These are phyloP conservation scores for Drosophila histrio DNA, from an alignment of 2,888 invertebrate genomes.

Conservation along the genomic window DNA sequence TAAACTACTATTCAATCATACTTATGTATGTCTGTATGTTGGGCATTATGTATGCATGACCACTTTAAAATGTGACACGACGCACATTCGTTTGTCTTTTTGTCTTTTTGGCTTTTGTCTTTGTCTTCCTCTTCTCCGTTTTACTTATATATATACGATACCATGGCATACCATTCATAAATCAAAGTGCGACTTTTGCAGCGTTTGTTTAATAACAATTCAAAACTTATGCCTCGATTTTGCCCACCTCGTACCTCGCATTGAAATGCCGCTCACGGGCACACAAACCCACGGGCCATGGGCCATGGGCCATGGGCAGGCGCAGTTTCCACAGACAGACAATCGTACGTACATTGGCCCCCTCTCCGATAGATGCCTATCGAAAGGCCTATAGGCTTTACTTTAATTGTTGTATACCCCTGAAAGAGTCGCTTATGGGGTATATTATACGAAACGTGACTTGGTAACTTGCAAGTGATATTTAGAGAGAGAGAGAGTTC, in stretches of 20 bases:
- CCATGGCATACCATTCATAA: slow-evolving; percentile 47
- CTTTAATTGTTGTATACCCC: slow-evolving; percentile 5
- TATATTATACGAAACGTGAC: too few species aligned
- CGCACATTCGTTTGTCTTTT: slow-evolving; percentile 10
- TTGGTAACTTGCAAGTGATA: too few species aligned
- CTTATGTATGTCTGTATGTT: slow-evolving; percentile 5
- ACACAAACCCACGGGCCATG: too few species aligned
- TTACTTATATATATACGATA: neutral
- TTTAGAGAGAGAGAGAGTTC: too few species aligned
- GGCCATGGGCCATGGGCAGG: slow-evolving; percentile 22
- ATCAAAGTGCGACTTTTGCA: slow-evolving; percentile 43
- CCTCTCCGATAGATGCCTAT: slow-evolving; percentile 26
- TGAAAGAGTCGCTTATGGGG: neutral
- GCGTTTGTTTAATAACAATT: slow-evolving; percentile 48
- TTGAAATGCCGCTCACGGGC: slow-evolving; percentile 62
- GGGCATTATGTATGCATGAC: slow-evolving; percentile 32
- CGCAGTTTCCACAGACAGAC: slow-evolving; percentile 40
- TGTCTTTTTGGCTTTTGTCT: slow-evolving; percentile 1
- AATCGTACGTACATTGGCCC: slow-evolving; percentile 46
- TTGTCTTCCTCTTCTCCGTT: slow-evolving; percentile 5
- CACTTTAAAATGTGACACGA: slow-evolving; percentile 34
- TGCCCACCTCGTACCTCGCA: slow-evolving; percentile 15
- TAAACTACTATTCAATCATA: slow-evolving; percentile 35
- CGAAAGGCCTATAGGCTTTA: slow-evolving; percentile 16
- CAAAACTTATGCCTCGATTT: slow-evolving; percentile 26